A percentile compares a stretch with the other conserved stretches of the same genome.
Conservation (phyloP, 2,797 vertebrate species). For the Tangara arthus region DNA sequence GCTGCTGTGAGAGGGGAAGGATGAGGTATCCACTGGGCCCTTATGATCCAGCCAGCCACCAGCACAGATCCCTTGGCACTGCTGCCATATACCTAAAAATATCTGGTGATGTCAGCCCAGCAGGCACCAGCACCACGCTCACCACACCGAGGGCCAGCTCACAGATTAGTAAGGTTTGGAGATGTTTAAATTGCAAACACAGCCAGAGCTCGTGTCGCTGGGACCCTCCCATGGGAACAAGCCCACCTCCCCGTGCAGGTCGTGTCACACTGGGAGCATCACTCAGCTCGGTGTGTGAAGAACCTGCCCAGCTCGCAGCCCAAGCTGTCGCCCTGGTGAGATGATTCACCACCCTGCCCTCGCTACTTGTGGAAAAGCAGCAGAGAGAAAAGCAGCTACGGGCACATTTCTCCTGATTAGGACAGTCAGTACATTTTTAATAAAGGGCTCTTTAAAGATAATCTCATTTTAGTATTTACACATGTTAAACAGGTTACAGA, state of each 20-base stretch:
- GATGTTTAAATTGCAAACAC: neutral
- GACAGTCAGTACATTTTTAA: conserved; percentile 11
- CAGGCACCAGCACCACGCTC: accelerated
- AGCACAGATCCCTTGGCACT: accelerated
- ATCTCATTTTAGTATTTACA: conserved; percentile 17
- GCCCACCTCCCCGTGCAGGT: neutral
- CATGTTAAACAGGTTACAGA: conserved; percentile 10
- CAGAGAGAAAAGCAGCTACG: neutral
- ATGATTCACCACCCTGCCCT: neutral
- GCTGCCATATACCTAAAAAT: neutral
- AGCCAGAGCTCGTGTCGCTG: neutral
- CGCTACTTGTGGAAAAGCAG: neutral
- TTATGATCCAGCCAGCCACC: neutral
- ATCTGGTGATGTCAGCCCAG: neutral
- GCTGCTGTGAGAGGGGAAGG: neutral
- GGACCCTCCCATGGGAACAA: neutral
- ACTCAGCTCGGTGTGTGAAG: accelerated
- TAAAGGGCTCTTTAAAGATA: conserved; percentile 44
- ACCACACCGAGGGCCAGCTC: accelerated
- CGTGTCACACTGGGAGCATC: accelerated
- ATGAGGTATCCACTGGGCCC: accelerated
- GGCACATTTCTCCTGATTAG: conserved; percentile 33
- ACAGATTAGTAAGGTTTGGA: neutral
- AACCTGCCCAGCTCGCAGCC: neutral
- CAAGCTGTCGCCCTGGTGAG: neutral